phyloP scores from a whole-genome alignment of 2,797 vertebrate genomes.

The Syngnathus rostellatus region DNA sequence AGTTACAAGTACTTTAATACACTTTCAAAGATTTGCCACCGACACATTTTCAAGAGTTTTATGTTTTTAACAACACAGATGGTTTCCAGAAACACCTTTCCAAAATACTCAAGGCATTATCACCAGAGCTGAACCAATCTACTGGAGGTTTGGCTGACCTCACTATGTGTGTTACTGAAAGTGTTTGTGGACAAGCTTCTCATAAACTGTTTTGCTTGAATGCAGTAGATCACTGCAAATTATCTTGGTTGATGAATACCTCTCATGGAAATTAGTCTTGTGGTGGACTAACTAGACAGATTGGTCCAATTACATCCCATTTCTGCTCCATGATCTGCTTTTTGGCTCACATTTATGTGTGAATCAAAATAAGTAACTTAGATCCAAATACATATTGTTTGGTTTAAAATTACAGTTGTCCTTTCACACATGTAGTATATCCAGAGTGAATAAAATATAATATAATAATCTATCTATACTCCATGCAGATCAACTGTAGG shows the following conservation, averaged over 20 bases:
- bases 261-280: constrained; percentile 37
- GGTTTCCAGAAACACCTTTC: not conserved
- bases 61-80: not conserved
- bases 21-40: not conserved
- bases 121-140: constrained; percentile 3
- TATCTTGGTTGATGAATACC: constrained; percentile 46
- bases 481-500: too few species aligned
- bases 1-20: not conserved
- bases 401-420: too few species aligned
- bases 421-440: too few species aligned
- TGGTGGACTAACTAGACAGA: constrained; percentile 36
- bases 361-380: not conserved
- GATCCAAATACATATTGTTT: too few species aligned
- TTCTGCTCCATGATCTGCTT: constrained; percentile 26
- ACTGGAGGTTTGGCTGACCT: constrained; percentile 7
- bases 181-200: constrained; percentile 14
- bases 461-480: too few species aligned
- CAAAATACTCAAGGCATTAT: constrained; percentile 7
- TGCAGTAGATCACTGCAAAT: constrained; percentile 37
- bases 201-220: constrained; percentile 46
- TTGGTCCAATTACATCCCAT: constrained; percentile 30
- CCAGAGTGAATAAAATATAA: too few species aligned
- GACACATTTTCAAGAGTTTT: not conserved
- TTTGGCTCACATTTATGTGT: constrained; percentile 16
- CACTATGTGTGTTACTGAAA: constrained; percentile 5